phyloP scores from a whole-genome alignment of 1,140 invertebrate genomes.

The Apis florea region DNA sequence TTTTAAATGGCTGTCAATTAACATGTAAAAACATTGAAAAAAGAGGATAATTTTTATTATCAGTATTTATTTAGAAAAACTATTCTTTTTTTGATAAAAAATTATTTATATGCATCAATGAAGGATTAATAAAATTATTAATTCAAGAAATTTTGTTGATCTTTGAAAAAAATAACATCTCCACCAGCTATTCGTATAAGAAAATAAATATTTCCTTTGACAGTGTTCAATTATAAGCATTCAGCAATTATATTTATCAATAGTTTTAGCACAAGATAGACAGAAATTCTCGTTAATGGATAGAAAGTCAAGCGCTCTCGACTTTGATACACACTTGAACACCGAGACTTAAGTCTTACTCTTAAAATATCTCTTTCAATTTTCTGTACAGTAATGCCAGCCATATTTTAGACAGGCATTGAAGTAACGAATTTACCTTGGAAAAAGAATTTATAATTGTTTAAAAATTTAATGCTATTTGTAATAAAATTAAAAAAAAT shows the following conservation, averaged over 20 bases:
- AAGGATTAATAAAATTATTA: too few relatives aligned
- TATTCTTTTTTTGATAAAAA: too few relatives aligned
- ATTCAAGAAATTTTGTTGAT: not conserved
- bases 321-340: constrained; percentile 29
- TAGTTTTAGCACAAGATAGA: constrained; percentile 21
- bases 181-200: not conserved
- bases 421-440: too few relatives aligned
- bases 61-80: too few relatives aligned
- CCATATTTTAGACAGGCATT: not conserved
- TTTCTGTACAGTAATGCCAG: not conserved
- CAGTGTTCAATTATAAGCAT: not conserved
- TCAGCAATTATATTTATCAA: constrained; percentile 7
- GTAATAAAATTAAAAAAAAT: too few relatives aligned
- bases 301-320: constrained; percentile 49
- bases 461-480: too few relatives aligned
- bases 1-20: too few relatives aligned
- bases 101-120: too few relatives aligned
- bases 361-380: not conserved
- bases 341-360: not conserved
- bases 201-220: not conserved
- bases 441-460: too few relatives aligned
- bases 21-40: too few relatives aligned
- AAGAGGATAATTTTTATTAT: too few relatives aligned
- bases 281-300: constrained; percentile 50
- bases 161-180: not conserved